A percentile compares a stretch with the other conserved stretches of the same genome.
These are phyloP conservation scores for Pogonognathellus flavescens DNA, from an alignment of 1,140 invertebrate species.

Conservation along the genomic window DNA sequence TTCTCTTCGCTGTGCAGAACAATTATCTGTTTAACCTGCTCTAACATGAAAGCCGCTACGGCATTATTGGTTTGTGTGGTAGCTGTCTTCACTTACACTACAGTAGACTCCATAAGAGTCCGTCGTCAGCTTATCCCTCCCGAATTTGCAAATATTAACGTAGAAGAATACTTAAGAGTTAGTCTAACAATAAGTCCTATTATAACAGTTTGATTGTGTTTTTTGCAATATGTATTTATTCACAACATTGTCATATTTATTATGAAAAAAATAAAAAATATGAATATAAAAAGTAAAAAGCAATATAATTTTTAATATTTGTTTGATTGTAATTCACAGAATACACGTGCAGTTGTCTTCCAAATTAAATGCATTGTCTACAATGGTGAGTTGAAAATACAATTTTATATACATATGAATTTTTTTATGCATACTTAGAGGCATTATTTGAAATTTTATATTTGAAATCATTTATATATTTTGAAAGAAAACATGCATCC, in stretches of 20 bases:
- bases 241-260: neutral
- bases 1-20: too few species aligned
- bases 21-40: too few species aligned
- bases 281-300: too few species aligned
- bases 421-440: too few species aligned
- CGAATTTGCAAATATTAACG: constrained; percentile 66
- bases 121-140: constrained; percentile 60
- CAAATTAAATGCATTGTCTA: constrained; percentile 66
- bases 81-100: neutral
- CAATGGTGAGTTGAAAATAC: constrained; percentile 52
- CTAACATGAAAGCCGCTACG: too few species aligned
- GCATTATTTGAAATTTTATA: too few species aligned
- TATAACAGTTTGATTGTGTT: neutral
- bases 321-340: too few species aligned
- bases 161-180: constrained; percentile 66
- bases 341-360: constrained; percentile 63
- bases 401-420: neutral
- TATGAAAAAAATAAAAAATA: too few species aligned
- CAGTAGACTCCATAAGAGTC: constrained; percentile 44
- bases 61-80: too few species aligned
- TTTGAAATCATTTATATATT: too few species aligned
- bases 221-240: neutral
- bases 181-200: neutral
- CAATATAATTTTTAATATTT: too few species aligned
- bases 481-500: too few species aligned